Percentiles rank a stretch among this genome's conserved stretches.
phyloP scores from a whole-genome alignment of 2,797 vertebrate species.

The Centroberyx gerrardi region DNA sequence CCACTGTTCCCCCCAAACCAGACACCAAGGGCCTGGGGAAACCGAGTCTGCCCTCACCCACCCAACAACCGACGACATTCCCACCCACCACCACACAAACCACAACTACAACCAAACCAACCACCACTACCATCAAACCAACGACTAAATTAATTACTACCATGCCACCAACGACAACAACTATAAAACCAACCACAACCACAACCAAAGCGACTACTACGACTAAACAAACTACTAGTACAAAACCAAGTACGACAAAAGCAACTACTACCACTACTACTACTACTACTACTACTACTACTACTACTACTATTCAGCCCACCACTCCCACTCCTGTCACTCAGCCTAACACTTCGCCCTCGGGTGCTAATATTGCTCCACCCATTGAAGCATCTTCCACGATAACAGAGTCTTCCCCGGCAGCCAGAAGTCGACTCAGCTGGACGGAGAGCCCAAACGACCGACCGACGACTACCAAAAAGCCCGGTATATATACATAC shows the following conservation, averaged over 20 bases:
- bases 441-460: slow-evolving; percentile 81
- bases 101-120: slow-evolving; percentile 45
- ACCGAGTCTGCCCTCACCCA: slow-evolving; percentile 14
- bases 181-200: not conserved
- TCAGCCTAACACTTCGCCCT: slow-evolving; percentile 29
- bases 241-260: not conserved
- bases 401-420: slow-evolving; percentile 6
- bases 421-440: slow-evolving; percentile 69
- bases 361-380: slow-evolving; percentile 9
- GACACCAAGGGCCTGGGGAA: not conserved
- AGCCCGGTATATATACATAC: slow-evolving; percentile 69
- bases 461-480: slow-evolving; percentile 72
- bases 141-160: not conserved
- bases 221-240: slow-evolving; percentile 33
- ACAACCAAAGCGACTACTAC: slow-evolving; percentile 43
- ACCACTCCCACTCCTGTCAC: not conserved
- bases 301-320: slow-evolving; percentile 11
- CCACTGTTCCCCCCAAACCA: slow-evolving; percentile 4
- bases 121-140: slow-evolving; percentile 23
- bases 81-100: slow-evolving; percentile 38
- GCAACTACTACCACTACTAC: slow-evolving; percentile 4
- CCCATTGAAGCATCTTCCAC: slow-evolving; percentile 8
- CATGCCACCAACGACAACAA: slow-evolving; percentile 8
- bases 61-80: slow-evolving; percentile 23
- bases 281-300: not conserved